phyloP scores from a whole-genome alignment of 1,140 invertebrate genomes.

The Scaptomyza montana region DNA sequence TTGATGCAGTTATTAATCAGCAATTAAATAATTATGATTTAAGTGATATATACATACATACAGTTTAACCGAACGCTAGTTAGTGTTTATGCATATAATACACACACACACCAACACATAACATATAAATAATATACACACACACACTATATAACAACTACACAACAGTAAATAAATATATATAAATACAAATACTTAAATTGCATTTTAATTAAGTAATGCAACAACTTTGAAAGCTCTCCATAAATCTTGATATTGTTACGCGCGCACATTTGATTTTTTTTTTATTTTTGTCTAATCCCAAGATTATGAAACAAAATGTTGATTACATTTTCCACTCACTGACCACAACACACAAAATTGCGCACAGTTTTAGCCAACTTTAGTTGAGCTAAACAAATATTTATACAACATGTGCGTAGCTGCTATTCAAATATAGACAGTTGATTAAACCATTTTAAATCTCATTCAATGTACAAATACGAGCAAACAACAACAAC shows the following conservation, averaged over 20 bases:
- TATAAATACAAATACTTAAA: slow-evolving; percentile 38
- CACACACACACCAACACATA: slow-evolving; percentile 37
- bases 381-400: slow-evolving; percentile 44
- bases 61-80: slow-evolving; percentile 72
- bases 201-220: slow-evolving; percentile 59
- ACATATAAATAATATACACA: slow-evolving; percentile 41
- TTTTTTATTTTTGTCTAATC: background rate
- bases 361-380: slow-evolving; percentile 45
- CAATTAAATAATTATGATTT: slow-evolving; percentile 73
- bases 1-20: slow-evolving; percentile 70
- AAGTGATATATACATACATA: slow-evolving; percentile 57
- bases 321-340: slow-evolving; percentile 38
- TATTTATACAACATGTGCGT: slow-evolving; percentile 38
- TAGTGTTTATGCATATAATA: slow-evolving; percentile 42
- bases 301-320: slow-evolving; percentile 10
- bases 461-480: slow-evolving; percentile 51
- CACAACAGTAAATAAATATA: slow-evolving; percentile 46
- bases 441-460: slow-evolving; percentile 73
- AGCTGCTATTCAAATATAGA: slow-evolving; percentile 5
- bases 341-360: slow-evolving; percentile 17
- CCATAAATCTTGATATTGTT: slow-evolving; percentile 2
- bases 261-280: no score
- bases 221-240: background rate
- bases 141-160: slow-evolving; percentile 45
- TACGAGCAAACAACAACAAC: slow-evolving; percentile 39